A percentile compares a stretch with the other conserved stretches of the same genome.
These are phyloP conservation scores for Neodontobutis hainanensis DNA, from an alignment of 2,113 vertebrate genomes.

Conservation along the genomic window DNA sequence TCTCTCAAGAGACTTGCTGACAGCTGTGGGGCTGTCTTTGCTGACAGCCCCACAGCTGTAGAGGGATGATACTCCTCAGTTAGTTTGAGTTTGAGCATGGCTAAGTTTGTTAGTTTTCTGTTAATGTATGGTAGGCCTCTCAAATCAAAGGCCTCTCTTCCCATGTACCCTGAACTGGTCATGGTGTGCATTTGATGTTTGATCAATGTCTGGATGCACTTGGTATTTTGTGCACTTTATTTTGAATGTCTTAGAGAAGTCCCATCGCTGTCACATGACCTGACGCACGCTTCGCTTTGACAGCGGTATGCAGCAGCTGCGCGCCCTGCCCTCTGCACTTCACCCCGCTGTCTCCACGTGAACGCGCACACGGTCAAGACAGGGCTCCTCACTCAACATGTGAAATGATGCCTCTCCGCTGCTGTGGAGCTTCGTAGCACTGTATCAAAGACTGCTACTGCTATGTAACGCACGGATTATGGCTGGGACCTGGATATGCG, in stretches of 20 bases:
- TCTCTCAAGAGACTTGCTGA: too few relatives aligned
- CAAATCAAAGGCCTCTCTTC: too few relatives aligned
- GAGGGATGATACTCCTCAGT: too few relatives aligned
- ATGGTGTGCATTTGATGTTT: too few relatives aligned
- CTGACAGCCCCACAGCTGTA: too few relatives aligned
- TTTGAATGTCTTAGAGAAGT: slow-evolving; percentile 22
- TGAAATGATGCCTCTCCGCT: slow-evolving; percentile 21
- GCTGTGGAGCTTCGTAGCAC: neutral
- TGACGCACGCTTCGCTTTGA: neutral
- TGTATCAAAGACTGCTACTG: slow-evolving; percentile 13
- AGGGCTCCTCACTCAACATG: slow-evolving; percentile 24
- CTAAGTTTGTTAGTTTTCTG: too few relatives aligned
- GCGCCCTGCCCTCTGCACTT: slow-evolving; percentile 39
- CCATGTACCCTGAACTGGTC: too few relatives aligned
- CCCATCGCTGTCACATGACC: neutral
- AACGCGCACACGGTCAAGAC: neutral
- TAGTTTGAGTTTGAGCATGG: too few relatives aligned
- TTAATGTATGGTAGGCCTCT: too few relatives aligned
- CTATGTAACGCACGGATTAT: slow-evolving; percentile 57
- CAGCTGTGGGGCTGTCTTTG: too few relatives aligned
- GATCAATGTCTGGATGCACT: too few relatives aligned
- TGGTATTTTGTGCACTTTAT: neutral
- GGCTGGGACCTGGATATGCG: slow-evolving; percentile 52
- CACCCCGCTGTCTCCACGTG: neutral
- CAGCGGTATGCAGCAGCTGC: slow-evolving; percentile 24